Conservation (phyloP, 2,113 vertebrate species). For the Ondatra zibethicus region DNA sequence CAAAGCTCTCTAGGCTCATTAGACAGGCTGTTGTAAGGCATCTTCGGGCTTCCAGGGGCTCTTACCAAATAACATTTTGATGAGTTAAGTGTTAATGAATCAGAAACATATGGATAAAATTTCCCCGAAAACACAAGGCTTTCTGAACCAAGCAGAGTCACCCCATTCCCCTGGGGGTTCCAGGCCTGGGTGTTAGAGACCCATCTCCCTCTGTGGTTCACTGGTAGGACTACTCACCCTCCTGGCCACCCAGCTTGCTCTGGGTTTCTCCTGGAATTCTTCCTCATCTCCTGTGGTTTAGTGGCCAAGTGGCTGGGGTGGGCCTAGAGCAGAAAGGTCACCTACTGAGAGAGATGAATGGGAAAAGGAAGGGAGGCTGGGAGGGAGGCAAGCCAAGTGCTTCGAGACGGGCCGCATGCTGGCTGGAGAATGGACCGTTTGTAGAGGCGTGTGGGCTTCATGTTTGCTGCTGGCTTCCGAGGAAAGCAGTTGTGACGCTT, state of each 20-base stretch:
- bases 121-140: constrained; percentile 70
- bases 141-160: constrained; percentile 61
- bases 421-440: neutral
- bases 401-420: neutral
- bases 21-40: constrained; percentile 59
- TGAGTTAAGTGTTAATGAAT: constrained; percentile 82
- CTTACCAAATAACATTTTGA: constrained; percentile 74
- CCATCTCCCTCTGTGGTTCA: neutral
- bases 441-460: neutral
- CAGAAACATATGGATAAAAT: constrained; percentile 80
- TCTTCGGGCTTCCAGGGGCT: constrained; percentile 68
- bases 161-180: neutral
- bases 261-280: constrained; percentile 51
- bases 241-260: constrained; percentile 66
- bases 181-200: constrained; percentile 12
- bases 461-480: neutral
- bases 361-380: constrained; percentile 16
- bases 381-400: neutral
- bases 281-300: constrained; percentile 70
- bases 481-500: constrained; percentile 32
- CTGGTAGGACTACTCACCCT: constrained; percentile 3
- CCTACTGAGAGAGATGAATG: constrained; percentile 43
- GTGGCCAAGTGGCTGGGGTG: constrained; percentile 70
- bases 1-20: constrained; percentile 61
- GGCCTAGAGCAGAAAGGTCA: constrained; percentile 58